Evolutionary conservation across 2,797 vertebrate genomes (phyloP), one percentile per base, ranked within the genome.

Genomic region (Tadarida brasiliensis): DNA sequence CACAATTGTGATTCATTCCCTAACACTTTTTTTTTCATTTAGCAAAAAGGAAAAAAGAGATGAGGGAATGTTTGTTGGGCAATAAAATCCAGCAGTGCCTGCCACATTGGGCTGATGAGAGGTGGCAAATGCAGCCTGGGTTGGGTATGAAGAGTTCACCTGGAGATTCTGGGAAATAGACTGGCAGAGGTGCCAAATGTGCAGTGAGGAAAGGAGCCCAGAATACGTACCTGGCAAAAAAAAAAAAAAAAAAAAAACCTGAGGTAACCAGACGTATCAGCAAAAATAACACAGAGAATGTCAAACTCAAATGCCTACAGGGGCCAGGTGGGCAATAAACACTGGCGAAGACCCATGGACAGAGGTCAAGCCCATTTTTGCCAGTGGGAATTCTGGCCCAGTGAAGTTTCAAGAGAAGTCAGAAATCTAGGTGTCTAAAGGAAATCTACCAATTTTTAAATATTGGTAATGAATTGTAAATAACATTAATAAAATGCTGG

Each of bases 381-480:
- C 33, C 59, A 9, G 1, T 47, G 35, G 12, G 35, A 44, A 61
- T 71, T 92, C 82, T 71, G 33, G 39, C 19, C 81, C 65, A 51
- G 24, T 39, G 11, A 68, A 57, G 47, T 86, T 85, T 61, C 39
- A 49, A 86, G 20, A 88, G 78, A 92, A 96, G 24, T 16, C 28
- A n/a, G 30, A 39, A 78, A 74, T 85, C 67, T 22, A 44, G 44
- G 85, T 68, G 78, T 83, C 88, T 95, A 51, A 83, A 74, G 47
- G 65, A 76, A 86, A 22, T 67, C 26, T 51, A 35, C 28, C 33
- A 24, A n/a, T 30, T 39, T 86, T 54, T 51, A 67, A 82, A 51
- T 71, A 15, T 33, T 5, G 11, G 30, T 63, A 59, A 81, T n/a
- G 28, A 26, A 82, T 61, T 76, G 2, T 81, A 81, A 93, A 88